These are phyloP conservation scores for Diabrotica undecimpunctata DNA, from an alignment of 1,140 invertebrate genomes.

Conservation along the genomic window DNA sequence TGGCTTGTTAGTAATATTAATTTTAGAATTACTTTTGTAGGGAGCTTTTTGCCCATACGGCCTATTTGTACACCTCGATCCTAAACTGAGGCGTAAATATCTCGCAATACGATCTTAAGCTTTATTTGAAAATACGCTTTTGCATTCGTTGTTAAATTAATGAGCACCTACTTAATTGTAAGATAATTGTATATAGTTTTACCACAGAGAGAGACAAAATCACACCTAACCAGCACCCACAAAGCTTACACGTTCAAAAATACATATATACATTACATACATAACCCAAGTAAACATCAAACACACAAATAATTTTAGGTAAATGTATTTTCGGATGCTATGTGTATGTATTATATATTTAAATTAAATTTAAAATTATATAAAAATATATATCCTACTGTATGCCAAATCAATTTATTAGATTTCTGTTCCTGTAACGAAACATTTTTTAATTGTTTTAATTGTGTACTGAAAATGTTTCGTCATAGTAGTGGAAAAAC, in stretches of 20 bases:
- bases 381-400: conserved; percentile 37
- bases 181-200: too few relatives aligned
- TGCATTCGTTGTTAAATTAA: too few relatives aligned
- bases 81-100: too few relatives aligned
- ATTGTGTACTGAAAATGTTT: conserved; percentile 20
- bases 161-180: too few relatives aligned
- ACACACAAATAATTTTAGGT: conserved; percentile 41
- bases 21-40: too few relatives aligned
- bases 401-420: conserved; percentile 42
- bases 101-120: too few relatives aligned
- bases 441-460: conserved; percentile 24
- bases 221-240: conserved; percentile 29
- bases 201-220: conserved; percentile 41
- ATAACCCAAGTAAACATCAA: conserved; percentile 31
- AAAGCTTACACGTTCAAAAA: conserved; percentile 50
- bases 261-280: conserved; percentile 43
- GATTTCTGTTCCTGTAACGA: conserved; percentile 33
- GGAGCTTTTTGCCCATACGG: too few relatives aligned
- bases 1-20: too few relatives aligned
- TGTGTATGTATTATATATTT: conserved; percentile 41
- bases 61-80: too few relatives aligned
- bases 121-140: too few relatives aligned
- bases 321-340: conserved; percentile 49
- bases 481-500: conserved; percentile 32
- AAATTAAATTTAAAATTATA: conserved; percentile 19